phyloP scores from a whole-genome alignment of 2,888 invertebrate species.

The Andrena hattorfiana region DNA sequence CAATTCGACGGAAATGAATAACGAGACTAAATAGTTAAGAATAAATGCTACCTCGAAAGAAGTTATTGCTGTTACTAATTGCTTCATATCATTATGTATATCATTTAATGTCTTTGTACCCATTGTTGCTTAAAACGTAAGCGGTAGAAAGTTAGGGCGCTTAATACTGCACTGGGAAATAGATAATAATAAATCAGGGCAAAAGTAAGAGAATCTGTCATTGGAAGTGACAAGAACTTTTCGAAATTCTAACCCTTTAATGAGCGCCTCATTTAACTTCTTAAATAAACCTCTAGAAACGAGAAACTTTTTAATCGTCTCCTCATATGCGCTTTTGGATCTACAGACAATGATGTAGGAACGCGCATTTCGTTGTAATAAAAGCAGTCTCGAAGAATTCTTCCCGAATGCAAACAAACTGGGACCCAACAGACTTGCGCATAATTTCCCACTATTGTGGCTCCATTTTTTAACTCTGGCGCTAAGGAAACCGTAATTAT shows the following conservation, averaged over 20 bases:
- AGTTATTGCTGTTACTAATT: slow-evolving; percentile 80
- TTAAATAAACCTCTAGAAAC: background rate
- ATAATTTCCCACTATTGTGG: background rate
- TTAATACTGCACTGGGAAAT: background rate
- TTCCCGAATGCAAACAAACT: background rate
- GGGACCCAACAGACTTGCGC: background rate
- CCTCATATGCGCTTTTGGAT: background rate
- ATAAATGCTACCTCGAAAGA: slow-evolving; percentile 77
- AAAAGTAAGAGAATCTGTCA: background rate
- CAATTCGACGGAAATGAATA: background rate
- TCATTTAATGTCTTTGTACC: slow-evolving; percentile 82
- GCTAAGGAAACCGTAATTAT: too few species aligned
- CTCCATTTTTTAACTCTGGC: slow-evolving; percentile 10
- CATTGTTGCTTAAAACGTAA: slow-evolving; percentile 87
- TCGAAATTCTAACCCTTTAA: slow-evolving; percentile 33
- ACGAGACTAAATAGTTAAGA: background rate
- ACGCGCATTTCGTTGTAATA: slow-evolving; percentile 3
- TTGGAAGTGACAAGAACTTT: background rate
- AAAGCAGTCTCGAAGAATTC: slow-evolving; percentile 5
- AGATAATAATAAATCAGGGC: background rate
- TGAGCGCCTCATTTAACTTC: background rate
- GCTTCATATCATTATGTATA: slow-evolving; percentile 81
- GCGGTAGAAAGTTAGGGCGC: slow-evolving; percentile 1
- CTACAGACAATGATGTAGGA: background rate
- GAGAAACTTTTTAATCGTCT: background rate